Evolutionary conservation across 1,140 invertebrate species (phyloP), one percentile per base, ranked within the genome.

Genomic region (Eriosoma lanigerum): DNA sequence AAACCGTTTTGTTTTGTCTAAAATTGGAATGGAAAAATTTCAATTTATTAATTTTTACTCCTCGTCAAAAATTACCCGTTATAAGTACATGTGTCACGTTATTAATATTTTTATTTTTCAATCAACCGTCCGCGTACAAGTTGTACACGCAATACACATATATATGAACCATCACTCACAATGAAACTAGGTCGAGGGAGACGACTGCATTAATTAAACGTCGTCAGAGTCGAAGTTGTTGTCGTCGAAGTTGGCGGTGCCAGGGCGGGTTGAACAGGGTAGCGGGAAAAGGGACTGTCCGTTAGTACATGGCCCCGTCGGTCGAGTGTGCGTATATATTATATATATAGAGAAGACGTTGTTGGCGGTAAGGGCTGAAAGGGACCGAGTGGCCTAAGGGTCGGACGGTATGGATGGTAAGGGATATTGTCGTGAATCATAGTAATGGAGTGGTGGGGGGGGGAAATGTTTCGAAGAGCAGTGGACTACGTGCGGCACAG

Each of bases 161-260:
- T n/a, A n/a, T n/a, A n/a, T n/a, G n/a, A n/a, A n/a, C n/a, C n/a
- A n/a, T n/a, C n/a, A n/a, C n/a, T 38, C 29, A 46, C n/a, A 68
- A 44, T 17, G 12, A 46, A 24, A 46, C 13, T 46, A n/a, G 12
- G 64, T 24, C 38, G 38, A 24, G 38, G 13, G 32, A 68, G 38
- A n/a, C 29, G 32, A 44, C n/a, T 58, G 52, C 32, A 76, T 76
- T 76, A 76, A 76, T 76, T 76, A 58, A 76, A 76, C 32, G 73
- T 76, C 73, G 29, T 56, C 66, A 46, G 66, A 48, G 66, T 48
- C 44, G 66, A 68, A 68, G 15, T 46, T 26, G 21, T 24, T 9
- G 70, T 26, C 50, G 66, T 60, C 12, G 24, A 24, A 15, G 13
- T 58, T 13, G 58, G 24, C 13, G 1, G 5, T 60, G 24, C 0